Evolutionary conservation across 2,888 invertebrate genomes (phyloP).

Genomic region (Serrognathus titanus): DNA sequence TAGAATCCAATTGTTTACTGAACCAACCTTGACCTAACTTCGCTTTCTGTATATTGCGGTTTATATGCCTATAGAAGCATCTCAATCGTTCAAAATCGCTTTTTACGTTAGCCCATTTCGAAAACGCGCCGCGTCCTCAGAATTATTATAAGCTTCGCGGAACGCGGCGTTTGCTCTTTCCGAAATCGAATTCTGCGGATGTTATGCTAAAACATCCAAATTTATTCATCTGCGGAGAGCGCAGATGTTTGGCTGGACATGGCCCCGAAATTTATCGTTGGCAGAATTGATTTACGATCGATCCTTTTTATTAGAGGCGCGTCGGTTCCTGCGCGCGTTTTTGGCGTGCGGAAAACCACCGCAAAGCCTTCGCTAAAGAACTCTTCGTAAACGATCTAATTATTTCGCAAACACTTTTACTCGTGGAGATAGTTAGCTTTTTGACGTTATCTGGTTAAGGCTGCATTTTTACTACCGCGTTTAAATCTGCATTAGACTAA

Average conservation of each 20-base stretch:
- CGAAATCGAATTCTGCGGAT: slow-evolving; percentile 27
- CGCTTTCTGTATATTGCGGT: neutral
- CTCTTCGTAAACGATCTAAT: too few species aligned
- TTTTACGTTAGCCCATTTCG: slow-evolving; percentile 3
- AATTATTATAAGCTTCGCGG: neutral
- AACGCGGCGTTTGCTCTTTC: neutral
- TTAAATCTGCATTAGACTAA: too few species aligned
- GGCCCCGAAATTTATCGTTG: neutral
- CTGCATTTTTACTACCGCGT: too few species aligned
- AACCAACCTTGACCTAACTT: slow-evolving; percentile 41
- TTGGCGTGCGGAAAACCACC: too few species aligned
- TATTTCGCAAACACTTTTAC: too few species aligned
- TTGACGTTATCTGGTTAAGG: too few species aligned
- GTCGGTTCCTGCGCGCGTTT: too few species aligned
- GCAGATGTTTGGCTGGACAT: slow-evolving; percentile 13
- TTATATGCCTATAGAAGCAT: too few species aligned
- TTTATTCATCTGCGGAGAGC: slow-evolving; percentile 27
- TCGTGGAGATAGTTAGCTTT: too few species aligned
- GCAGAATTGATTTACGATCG: too few species aligned
- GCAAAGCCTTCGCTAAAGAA: too few species aligned
- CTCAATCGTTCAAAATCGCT: neutral
- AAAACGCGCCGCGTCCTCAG: neutral
- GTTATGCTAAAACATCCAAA: slow-evolving; percentile 35
- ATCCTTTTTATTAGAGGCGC: too few species aligned
- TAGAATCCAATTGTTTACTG: slow-evolving; percentile 35